Percentiles rank a stretch among this genome's conserved stretches.
Conservation (phyloP, 1,140 invertebrate species). For the Aporrectodea caliginosa region DNA sequence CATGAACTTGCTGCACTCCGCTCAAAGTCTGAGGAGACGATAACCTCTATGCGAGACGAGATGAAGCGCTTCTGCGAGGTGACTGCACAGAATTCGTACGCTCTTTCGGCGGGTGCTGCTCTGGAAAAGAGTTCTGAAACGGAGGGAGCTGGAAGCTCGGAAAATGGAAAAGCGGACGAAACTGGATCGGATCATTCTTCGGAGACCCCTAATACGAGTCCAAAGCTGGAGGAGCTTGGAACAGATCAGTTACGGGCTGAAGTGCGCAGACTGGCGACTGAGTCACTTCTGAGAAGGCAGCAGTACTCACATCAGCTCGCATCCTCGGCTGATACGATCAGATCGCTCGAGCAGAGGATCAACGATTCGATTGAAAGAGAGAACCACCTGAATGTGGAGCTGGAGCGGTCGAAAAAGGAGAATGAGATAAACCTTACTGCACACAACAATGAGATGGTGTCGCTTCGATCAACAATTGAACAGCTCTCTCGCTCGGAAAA, state of each 20-base stretch:
- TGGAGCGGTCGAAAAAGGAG: slow-evolving; percentile 22
- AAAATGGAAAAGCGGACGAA: background rate
- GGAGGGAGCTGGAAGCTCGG: background rate
- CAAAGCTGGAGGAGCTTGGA: background rate
- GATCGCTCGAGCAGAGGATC: slow-evolving; percentile 29
- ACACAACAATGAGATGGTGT: background rate
- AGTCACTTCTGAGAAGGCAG: background rate
- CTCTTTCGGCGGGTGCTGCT: no score
- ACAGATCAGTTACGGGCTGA: background rate
- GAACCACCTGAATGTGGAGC: slow-evolving; percentile 24
- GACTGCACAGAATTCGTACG: background rate
- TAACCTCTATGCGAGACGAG: background rate
- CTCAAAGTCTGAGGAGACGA: background rate
- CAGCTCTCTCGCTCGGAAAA: background rate
- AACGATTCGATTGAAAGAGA: slow-evolving; percentile 13
- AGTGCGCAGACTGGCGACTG: background rate
- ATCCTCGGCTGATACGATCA: slow-evolving; percentile 17
- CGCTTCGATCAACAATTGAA: slow-evolving; percentile 10
- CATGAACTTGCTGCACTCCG: background rate
- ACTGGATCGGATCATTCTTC: no score
- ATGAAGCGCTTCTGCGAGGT: background rate
- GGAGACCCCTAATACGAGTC: no score
- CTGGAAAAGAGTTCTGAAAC: background rate
- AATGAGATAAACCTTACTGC: slow-evolving; percentile 21
- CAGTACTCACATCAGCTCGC: background rate